Percentiles rank a stretch among this genome's conserved stretches.
phyloP scores from a whole-genome alignment of 2,888 invertebrate species.

The Hypena proboscidalis region DNA sequence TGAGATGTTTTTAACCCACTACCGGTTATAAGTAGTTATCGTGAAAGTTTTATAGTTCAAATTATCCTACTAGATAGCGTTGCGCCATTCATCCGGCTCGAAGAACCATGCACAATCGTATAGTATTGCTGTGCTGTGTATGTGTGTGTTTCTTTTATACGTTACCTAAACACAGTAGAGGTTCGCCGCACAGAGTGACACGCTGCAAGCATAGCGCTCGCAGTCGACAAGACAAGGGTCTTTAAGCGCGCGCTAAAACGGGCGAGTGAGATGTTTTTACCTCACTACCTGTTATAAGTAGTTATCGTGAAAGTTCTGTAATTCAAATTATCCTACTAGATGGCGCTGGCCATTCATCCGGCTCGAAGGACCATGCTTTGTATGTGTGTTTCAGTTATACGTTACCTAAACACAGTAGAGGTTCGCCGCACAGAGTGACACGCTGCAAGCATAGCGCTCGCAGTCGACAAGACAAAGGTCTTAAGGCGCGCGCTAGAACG shows the following conservation, averaged over 20 bases:
- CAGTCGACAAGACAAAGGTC: slow-evolving; percentile 87
- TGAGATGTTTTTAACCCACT: slow-evolving; percentile 88
- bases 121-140: too few species aligned
- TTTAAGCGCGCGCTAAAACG: slow-evolving; percentile 89
- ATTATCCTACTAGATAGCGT: too few species aligned
- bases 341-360: background rate
- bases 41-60: too few species aligned
- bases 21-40: too few species aligned
- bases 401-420: slow-evolving; percentile 91
- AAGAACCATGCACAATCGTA: too few species aligned
- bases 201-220: slow-evolving; percentile 92
- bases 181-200: slow-evolving; percentile 89
- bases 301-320: too few species aligned
- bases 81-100: too few species aligned
- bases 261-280: slow-evolving; percentile 89
- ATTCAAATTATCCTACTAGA: background rate
- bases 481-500: slow-evolving; percentile 89
- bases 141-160: too few species aligned
- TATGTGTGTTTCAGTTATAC: too few species aligned
- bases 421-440: slow-evolving; percentile 89
- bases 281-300: slow-evolving; percentile 83
- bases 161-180: slow-evolving; percentile 91
- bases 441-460: slow-evolving; percentile 92
- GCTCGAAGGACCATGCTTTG: too few species aligned
- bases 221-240: slow-evolving; percentile 87